Evolutionary conservation across 2,888 invertebrate genomes (phyloP).

Genomic region (Sthenelais limicola): DNA sequence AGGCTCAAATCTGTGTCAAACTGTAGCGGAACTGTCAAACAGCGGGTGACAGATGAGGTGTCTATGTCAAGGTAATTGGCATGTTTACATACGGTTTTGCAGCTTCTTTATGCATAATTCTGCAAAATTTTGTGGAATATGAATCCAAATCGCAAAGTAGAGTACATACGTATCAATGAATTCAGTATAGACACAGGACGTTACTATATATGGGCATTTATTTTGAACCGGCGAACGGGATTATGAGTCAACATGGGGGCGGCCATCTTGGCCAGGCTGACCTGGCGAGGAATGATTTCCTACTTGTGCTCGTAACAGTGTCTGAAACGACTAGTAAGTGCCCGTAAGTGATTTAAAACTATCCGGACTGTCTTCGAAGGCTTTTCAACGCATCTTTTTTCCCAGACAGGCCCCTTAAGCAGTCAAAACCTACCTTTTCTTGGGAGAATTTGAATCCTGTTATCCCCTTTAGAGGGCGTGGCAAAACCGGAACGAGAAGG

Average conservation of each 20-base stretch:
- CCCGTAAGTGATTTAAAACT: neutral
- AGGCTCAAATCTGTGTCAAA: no score
- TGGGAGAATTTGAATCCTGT: neutral
- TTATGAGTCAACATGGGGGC: conserved; percentile 24
- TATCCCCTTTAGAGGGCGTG: conserved; percentile 23
- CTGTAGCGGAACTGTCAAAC: no score
- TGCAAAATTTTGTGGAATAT: no score
- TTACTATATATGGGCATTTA: conserved; percentile 31
- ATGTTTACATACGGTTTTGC: no score
- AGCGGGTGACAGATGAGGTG: no score
- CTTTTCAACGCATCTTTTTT: neutral
- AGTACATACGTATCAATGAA: no score
- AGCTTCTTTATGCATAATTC: no score
- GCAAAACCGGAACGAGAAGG: neutral
- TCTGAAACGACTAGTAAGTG: conserved; percentile 1
- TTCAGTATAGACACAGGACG: neutral
- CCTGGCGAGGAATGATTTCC: neutral
- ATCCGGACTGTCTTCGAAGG: neutral
- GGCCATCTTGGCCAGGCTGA: conserved; percentile 8
- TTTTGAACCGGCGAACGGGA: conserved; percentile 23
- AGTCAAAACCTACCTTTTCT: conserved; percentile 1
- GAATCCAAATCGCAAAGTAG: no score
- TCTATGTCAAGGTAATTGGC: no score
- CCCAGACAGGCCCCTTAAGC: neutral
- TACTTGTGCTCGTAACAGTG: neutral